Base-by-base conservation (phyloP, 1,140 invertebrate genomes). In the Agraylea sexmaculata region DNA sequence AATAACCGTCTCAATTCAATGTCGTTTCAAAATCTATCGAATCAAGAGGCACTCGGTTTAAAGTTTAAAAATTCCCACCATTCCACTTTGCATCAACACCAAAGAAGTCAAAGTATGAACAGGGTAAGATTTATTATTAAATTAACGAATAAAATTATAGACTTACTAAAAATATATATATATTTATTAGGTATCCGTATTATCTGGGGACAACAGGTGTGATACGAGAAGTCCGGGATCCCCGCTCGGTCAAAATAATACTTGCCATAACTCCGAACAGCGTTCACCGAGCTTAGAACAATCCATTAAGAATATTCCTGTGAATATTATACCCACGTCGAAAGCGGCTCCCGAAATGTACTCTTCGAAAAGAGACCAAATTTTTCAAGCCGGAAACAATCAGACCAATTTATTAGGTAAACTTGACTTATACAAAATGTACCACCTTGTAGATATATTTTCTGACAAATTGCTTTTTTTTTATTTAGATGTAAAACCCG, bases 71-170 rank as follows among this genome's bases (percentile, higher is more conserved):
- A 23, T 12, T 41, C 43, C 2, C 27, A 34, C 33, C 47, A 54
- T 4, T 53, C 53, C 7, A 57, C 59, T 0, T 43, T 68, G 35
- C 62, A 63, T 40, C 50, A 55, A 20, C 64, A 67, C 36, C 65
- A 68, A 49, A 45, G 65, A 4, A 66, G 64, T 48, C 58, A 62
- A 23, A 68, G 65, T 41, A 68, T 64, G 60, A 68, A 68, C 37
- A 62, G 65, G 58, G 65, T 68, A 33, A 50, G 52, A 17, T n/a
- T n/a, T 4, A 12, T n/a, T 10, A 20, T 40, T 22, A 20, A 31
- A 13, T 40, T 31, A 31, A 22, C 11, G 16, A 15, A 13, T 38
- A 2, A 12, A 8, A 21, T 35, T 21, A 3, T 6, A 4, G 33
- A 31, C 13, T 8, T 31, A 13, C 29, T 6, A 11, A 31, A 11